Evolutionary conservation across 2,888 invertebrate genomes (phyloP), one percentile per base, ranked within the genome.

Genomic region (Tanaodytes sp.): DNA sequence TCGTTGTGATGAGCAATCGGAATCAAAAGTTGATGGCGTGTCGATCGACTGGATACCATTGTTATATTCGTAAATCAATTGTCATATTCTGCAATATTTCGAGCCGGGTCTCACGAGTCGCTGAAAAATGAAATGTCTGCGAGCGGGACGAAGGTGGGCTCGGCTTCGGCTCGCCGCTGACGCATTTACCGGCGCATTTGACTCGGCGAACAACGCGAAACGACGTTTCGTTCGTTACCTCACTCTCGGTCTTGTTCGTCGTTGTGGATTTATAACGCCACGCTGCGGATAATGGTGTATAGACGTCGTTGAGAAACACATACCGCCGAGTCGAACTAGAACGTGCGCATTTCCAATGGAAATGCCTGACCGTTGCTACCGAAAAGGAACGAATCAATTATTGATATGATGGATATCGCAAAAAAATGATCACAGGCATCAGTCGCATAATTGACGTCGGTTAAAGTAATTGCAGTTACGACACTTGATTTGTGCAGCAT

Each of bases 371-470:
- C 19, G 15, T 48, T 39, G 33, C 31, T 40, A 48, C 65, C 48
- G 18, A 67, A 57, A 62, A 57, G 57, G 45, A 55, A 18, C 36
- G 57, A 20, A 58, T 40, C 67, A 39, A 62, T 62, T 57, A 67
- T 67, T 67, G 51, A 62, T 51, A 67, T 62, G 61, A 67, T 40
- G 52, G 37, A 62, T 67, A 37, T 11, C 14, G 40, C 23, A 46
- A 67, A 67, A 58, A 67, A 57, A 16, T 42, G 16, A 59, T 43
- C 45, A 6, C 42, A 30, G 48, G 14, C 54, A 48, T 54, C 58
- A 40, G 37, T 45, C 15, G 23, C 36, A 48, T 48, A 59, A 59
- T 54, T 66, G 59, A 55, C 55, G 49, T 37, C 31, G 16, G 37
- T 48, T 54, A 20, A 39, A 51, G 42, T 61, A 61, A 61, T 67